Evolutionary conservation across 2,113 vertebrate species (phyloP).

Genomic region (Leucosticte australis): DNA sequence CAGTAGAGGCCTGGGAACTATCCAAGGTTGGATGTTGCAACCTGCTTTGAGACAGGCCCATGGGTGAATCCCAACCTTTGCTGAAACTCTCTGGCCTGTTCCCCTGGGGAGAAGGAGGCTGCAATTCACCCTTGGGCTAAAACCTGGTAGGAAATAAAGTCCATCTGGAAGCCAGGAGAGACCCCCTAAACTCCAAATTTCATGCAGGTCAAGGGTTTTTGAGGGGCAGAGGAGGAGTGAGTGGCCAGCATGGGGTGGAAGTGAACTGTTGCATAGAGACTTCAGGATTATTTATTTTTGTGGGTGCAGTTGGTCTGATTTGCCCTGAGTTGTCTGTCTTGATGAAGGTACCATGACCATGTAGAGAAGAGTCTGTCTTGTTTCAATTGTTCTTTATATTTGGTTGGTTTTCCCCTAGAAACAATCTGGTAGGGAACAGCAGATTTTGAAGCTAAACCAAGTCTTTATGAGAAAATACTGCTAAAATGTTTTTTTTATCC

Average conservation of each 20-base stretch:
- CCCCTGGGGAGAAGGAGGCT: neutral
- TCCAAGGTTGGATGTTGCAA: neutral
- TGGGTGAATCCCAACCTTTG: neutral
- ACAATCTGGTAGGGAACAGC: neutral
- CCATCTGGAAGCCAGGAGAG: neutral
- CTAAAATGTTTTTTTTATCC: neutral
- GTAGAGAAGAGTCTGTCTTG: neutral
- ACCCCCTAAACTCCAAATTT: neutral
- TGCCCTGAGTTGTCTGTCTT: neutral
- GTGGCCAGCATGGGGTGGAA: neutral
- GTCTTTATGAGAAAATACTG: neutral
- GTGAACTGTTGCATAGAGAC: neutral
- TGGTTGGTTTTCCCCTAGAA: neutral
- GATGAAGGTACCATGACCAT: rapidly evolving
- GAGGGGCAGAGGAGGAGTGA: neutral
- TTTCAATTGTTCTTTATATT: neutral
- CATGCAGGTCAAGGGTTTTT: neutral
- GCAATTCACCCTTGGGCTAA: neutral
- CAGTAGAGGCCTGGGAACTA: neutral
- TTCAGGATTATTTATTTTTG: neutral
- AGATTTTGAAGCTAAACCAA: neutral
- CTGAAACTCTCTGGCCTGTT: neutral
- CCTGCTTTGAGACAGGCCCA: neutral
- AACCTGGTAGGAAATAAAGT: neutral
- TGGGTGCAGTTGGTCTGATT: neutral